Evolutionary conservation across 2,797 vertebrate genomes (phyloP).

Genomic region (Sternotherus odoratus): DNA sequence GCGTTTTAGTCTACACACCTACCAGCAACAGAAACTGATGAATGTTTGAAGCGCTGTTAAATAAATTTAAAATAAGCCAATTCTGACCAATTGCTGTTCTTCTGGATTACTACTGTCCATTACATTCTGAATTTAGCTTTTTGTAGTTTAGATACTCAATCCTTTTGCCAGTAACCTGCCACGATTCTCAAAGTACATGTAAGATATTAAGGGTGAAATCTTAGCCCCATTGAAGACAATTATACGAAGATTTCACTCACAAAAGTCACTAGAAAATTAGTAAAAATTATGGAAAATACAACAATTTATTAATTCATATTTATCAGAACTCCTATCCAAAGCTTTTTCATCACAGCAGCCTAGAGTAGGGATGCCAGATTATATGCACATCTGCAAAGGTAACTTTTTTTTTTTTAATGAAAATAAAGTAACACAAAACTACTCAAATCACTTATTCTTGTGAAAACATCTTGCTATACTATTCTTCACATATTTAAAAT

Average conservation of each 20-base stretch:
- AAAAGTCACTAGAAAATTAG: neutral
- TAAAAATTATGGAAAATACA: neutral
- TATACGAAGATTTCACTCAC: neutral
- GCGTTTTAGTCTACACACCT: neutral
- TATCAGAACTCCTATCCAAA: neutral
- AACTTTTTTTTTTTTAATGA: neutral
- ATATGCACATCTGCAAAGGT: neutral
- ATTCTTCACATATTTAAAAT: neutral
- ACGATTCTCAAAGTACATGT: neutral
- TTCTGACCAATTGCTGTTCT: neutral
- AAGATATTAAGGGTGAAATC: neutral
- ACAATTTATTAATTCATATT: neutral
- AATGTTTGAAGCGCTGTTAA: neutral
- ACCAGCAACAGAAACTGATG: fast-evolving
- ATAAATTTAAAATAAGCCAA: neutral
- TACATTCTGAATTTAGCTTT: neutral
- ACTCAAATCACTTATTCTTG: neutral
- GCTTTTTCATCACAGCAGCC: neutral
- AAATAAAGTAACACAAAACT: neutral
- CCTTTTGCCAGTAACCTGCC: neutral
- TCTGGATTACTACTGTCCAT: neutral
- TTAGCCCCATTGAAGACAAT: neutral
- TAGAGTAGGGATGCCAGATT: neutral
- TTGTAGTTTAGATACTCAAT: neutral
- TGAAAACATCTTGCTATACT: neutral